Evolutionary conservation across 2,888 invertebrate species (phyloP), one percentile per base, ranked within the genome.

Genomic region (Tachina fera): DNA sequence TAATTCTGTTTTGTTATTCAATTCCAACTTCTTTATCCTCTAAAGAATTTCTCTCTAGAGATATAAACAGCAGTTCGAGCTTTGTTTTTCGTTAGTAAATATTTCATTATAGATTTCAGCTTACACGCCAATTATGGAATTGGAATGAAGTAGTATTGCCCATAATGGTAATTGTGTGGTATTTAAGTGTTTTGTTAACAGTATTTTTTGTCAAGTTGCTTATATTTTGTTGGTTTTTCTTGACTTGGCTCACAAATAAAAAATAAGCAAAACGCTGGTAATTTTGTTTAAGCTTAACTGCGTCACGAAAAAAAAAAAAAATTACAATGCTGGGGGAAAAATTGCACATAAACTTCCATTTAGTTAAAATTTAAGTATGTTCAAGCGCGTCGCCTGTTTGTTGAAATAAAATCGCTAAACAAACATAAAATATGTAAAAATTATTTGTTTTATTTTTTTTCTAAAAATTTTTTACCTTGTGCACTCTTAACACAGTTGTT

Each of bases 151-250:
- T 83, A 68, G 83, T 80, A 68, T 76, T 86, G 67, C 76, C 86
- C 86, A 83, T 80, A 77, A 76, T 67, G 31, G 86, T 68, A 80
- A 86, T 76, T 60, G 60, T 76, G 43, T 77, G 83, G 79, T 83
- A 86, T 86, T 86, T 72, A 79, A 76, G 83, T 77, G 79, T 83
- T 83, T 79, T 83, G 79, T 83, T 80, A 83, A 72, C 83, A 77
- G 43, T 74, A 49, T 51, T 16, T n/a, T 56, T 16, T 47, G 19
- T 67, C 19, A 10, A 11, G 19, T 65, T 41, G 41, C 14, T 1
- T n/a, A 10, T 68, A 49, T 49, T 60, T 56, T n/a, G 10, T 72
- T 41, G 58, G 6, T n/a, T 68, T 60, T 56, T n/a, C 6, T 72
- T 41, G 65, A 31, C n/a, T 65, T 49, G n/a, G 5, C 41, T 56